These are phyloP conservation scores for Euproctis similis DNA, from an alignment of 2,888 invertebrate genomes.

Conservation along the genomic window DNA sequence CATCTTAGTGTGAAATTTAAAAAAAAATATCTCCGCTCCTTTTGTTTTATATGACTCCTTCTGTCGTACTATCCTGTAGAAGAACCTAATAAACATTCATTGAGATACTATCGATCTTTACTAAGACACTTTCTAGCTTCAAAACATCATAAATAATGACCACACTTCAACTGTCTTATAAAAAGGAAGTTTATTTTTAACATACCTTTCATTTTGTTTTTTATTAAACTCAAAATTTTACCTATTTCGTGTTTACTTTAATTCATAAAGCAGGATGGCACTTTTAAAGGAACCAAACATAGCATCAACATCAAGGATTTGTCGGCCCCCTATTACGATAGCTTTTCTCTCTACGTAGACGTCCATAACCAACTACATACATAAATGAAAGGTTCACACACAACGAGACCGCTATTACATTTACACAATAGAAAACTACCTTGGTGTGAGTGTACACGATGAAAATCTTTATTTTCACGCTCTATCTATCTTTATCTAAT, in stretches of 20 bases:
- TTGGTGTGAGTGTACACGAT: conserved; percentile 74
- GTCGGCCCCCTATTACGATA: conserved; percentile 61
- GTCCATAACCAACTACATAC: conserved; percentile 29
- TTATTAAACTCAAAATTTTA: no score
- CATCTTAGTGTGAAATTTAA: conserved; percentile 54
- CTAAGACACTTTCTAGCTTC: no score
- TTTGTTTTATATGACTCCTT: conserved; percentile 46
- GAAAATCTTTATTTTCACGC: conserved; percentile 77
- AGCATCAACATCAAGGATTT: conserved; percentile 53
- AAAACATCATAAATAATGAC: no score
- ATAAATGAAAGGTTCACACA: conserved; percentile 52
- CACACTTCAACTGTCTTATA: no score
- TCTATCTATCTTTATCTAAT: conserved; percentile 77
- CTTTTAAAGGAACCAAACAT: conserved; percentile 39
- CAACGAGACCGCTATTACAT: conserved; percentile 46
- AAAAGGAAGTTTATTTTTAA: no score
- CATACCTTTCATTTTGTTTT: no score
- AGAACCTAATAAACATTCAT: conserved; percentile 29
- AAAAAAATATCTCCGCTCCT: conserved; percentile 46
- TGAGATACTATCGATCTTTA: conserved; percentile 30
- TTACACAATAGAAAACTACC: conserved; percentile 42
- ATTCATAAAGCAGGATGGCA: conserved; percentile 39
- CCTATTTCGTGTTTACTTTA: no score
- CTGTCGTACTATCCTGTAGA: conserved; percentile 31
- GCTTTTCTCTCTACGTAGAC: conserved; percentile 37